Evolutionary conservation across 2,113 vertebrate species (phyloP).

Genomic region (Corythoichthys intestinalis): DNA sequence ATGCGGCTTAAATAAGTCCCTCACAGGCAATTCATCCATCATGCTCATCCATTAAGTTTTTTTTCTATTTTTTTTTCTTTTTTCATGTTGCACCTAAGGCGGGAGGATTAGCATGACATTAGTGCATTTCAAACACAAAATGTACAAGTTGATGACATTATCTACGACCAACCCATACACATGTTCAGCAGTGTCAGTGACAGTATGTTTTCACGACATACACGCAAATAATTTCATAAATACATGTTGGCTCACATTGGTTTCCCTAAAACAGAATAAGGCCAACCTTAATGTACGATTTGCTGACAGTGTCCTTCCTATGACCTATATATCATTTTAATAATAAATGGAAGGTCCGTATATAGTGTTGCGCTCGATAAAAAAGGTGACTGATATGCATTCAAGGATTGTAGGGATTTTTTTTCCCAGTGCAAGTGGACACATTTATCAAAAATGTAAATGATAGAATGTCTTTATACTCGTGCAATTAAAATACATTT

Average conservation of each 20-base stretch:
- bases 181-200: conserved; percentile 27
- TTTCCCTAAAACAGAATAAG: background rate
- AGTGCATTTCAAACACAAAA: conserved; percentile 28
- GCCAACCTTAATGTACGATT: background rate
- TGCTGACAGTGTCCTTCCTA: background rate
- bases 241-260: background rate
- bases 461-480: no score
- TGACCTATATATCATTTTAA: background rate
- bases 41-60: background rate
- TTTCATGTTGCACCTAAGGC: background rate
- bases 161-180: conserved; percentile 22
- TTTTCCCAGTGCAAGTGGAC: no score
- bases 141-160: conserved; percentile 27
- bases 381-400: background rate
- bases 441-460: no score
- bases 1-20: background rate
- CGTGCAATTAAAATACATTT: no score
- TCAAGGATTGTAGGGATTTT: no score
- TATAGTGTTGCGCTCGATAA: background rate
- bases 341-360: background rate
- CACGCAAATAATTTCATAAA: background rate
- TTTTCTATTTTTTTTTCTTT: conserved; percentile 3
- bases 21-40: conserved; percentile 17
- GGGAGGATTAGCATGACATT: conserved; percentile 39
- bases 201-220: background rate